phyloP scores from a whole-genome alignment of 2,113 vertebrate genomes.

The Vulpes vulpes region DNA sequence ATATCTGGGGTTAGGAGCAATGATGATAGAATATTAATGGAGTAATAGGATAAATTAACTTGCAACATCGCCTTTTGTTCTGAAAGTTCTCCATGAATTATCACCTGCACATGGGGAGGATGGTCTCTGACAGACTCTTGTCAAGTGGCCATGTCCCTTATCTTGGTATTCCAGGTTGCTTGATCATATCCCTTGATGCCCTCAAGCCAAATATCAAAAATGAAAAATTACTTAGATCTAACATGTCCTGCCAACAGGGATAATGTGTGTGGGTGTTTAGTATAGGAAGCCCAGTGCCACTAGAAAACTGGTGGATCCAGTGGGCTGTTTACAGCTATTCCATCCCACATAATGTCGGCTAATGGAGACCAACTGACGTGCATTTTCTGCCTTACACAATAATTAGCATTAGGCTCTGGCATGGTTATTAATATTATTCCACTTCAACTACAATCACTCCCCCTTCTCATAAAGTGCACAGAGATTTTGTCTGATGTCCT shows the following conservation, averaged over 20 bases:
- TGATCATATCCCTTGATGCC: not conserved
- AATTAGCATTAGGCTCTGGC: not conserved
- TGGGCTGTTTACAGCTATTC: not conserved
- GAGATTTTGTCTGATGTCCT: not conserved
- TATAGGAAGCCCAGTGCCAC: not conserved
- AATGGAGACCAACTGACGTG: not conserved
- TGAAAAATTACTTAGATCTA: not conserved
- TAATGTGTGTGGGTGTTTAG: not conserved
- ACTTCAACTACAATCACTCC: not conserved
- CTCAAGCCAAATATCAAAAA: not conserved
- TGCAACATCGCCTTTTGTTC: not conserved
- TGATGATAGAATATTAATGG: not conserved
- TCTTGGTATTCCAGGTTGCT: not conserved
- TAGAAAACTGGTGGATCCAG: not conserved
- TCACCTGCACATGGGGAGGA: rapidly evolving
- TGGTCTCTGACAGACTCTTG: not conserved
- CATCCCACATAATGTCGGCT: not conserved
- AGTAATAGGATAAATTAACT: not conserved
- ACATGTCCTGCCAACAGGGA: not conserved
- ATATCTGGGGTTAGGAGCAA: not conserved
- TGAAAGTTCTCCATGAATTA: not conserved
- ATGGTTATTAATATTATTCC: not conserved
- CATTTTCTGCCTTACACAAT: not conserved
- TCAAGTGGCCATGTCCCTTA: not conserved
- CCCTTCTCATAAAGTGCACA: not conserved